These are phyloP conservation scores for Buphagus erythrorhynchus DNA, from an alignment of 2,797 vertebrate species.

Conservation along the genomic window DNA sequence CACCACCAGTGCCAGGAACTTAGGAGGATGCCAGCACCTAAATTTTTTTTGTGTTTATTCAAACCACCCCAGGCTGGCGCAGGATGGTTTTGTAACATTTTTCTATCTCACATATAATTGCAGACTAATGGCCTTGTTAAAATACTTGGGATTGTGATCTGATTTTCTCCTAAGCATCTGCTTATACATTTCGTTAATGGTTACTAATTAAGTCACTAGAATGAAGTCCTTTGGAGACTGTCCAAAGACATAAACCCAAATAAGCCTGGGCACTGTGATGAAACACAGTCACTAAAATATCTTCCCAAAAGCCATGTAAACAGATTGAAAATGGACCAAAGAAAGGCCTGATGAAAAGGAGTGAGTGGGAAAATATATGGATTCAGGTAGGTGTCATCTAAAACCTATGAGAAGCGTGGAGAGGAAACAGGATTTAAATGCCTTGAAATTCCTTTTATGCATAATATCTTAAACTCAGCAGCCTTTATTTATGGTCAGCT, in stretches of 20 bases:
- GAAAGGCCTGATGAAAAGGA: not conserved
- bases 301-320: not conserved
- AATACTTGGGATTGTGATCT: constrained; percentile 8
- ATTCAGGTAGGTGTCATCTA: not conserved
- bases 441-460: not conserved
- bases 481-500: not conserved
- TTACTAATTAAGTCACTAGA: constrained; percentile 16
- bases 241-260: constrained; percentile 50
- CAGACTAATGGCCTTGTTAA: constrained; percentile 3
- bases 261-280: not conserved
- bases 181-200: constrained; percentile 48
- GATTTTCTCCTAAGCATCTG: constrained; percentile 31
- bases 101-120: constrained; percentile 11
- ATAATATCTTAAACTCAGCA: not conserved
- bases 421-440: not conserved
- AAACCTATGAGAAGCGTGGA: not conserved
- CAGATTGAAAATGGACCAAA: constrained; percentile 7
- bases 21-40: not conserved
- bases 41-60: not conserved
- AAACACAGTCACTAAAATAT: constrained; percentile 1
- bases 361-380: not conserved
- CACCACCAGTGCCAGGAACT: not conserved
- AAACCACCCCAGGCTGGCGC: not conserved
- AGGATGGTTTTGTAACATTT: not conserved
- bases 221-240: constrained; percentile 24